Percentiles rank a stretch among this genome's conserved stretches.
phyloP scores from a whole-genome alignment of 2,888 invertebrate genomes.

The Sympetrum striolatum region DNA sequence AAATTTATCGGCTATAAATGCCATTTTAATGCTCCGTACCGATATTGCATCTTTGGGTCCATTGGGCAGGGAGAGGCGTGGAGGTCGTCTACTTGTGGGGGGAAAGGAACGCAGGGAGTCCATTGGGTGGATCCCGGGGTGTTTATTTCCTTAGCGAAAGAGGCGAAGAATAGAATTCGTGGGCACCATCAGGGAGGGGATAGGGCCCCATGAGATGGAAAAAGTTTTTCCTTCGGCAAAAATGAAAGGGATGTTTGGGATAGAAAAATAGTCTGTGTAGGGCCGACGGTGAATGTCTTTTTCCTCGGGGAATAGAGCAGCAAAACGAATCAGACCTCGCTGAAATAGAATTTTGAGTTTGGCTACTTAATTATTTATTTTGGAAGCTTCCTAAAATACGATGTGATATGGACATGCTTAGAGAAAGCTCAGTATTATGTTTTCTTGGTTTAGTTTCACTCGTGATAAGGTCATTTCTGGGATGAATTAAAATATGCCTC shows the following conservation, averaged over 20 bases:
- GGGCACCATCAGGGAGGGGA: background rate
- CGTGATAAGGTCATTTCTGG: too few species aligned
- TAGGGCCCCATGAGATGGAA: background rate
- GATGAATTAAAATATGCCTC: too few species aligned
- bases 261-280: background rate
- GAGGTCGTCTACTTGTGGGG: background rate
- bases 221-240: background rate
- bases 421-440: too few species aligned
- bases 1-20: conserved; percentile 3
- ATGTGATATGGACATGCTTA: too few species aligned
- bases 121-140: background rate
- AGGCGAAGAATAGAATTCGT: background rate
- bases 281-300: too few species aligned
- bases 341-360: too few species aligned
- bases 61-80: background rate
- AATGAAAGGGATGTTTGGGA: background rate
- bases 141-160: background rate
- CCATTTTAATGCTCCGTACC: background rate
- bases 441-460: too few species aligned
- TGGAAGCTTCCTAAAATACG: too few species aligned
- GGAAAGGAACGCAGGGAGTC: background rate
- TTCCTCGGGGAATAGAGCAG: too few species aligned
- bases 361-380: too few species aligned
- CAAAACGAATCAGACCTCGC: too few species aligned
- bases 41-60: conserved; percentile 31